phyloP scores from a whole-genome alignment of 2,113 vertebrate genomes.

The Edolisoma coerulescens region DNA sequence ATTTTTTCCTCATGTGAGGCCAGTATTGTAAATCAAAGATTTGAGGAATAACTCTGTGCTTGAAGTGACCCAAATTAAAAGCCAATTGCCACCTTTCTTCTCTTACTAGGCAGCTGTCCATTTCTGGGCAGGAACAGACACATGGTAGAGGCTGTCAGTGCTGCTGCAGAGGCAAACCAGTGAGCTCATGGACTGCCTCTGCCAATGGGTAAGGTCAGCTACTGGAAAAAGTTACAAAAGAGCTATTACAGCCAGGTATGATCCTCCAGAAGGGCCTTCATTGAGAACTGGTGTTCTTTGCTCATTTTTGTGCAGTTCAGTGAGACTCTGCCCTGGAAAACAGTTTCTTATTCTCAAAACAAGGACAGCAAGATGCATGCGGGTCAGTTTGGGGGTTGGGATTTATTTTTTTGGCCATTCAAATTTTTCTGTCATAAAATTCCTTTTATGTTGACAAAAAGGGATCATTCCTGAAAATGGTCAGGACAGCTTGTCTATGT shows the following conservation, averaged over 20 bases:
- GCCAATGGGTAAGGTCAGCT: slow-evolving; percentile 28
- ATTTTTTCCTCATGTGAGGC: slow-evolving; percentile 9
- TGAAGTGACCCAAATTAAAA: slow-evolving; percentile 24
- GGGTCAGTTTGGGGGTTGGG: fast-evolving
- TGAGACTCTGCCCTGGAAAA: not conserved
- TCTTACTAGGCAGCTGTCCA: not conserved
- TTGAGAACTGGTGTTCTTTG: not conserved
- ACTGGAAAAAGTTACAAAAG: slow-evolving; percentile 24
- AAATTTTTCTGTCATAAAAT: not conserved
- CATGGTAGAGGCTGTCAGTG: not conserved
- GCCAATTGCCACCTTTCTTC: not conserved
- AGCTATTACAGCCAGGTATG: not conserved
- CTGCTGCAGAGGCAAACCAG: not conserved
- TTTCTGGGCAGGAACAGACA: not conserved
- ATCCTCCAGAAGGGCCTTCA: not conserved
- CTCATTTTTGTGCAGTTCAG: not conserved
- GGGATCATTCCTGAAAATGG: not conserved
- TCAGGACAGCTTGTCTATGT: not conserved
- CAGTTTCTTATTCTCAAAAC: not conserved
- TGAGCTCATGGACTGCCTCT: not conserved
- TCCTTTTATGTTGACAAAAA: not conserved
- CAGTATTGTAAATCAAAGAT: slow-evolving; percentile 38
- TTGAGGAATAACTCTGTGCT: not conserved
- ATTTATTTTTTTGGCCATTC: not conserved
- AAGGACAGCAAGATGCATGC: not conserved